Percentiles rank a stretch among this genome's conserved stretches.
Evolutionary conservation across 2,797 vertebrate genomes (phyloP).

Genomic region (Halcyon chelicuti): DNA sequence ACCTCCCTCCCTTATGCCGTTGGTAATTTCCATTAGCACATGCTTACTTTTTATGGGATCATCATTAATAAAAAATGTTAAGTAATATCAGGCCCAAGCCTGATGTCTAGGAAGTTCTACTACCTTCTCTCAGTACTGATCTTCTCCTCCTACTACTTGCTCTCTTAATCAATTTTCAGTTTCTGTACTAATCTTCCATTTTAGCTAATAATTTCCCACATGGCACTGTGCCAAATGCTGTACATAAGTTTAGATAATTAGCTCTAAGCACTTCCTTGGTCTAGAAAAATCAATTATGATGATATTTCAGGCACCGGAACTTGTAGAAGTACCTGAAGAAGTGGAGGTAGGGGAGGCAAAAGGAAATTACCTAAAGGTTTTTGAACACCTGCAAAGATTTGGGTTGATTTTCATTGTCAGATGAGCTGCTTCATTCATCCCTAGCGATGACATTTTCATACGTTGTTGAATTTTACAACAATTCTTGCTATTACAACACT

Average conservation of each 20-base stretch:
- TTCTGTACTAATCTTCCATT: constrained; percentile 3
- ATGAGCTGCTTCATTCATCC: constrained; percentile 40
- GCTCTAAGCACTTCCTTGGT: constrained; percentile 45
- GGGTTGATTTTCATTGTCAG: not conserved
- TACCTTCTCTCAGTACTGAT: not conserved
- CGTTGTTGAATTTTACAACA: constrained; percentile 58
- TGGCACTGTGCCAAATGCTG: constrained; percentile 3
- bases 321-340: constrained; percentile 21
- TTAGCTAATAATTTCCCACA: constrained; percentile 25
- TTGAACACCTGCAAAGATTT: constrained; percentile 13
- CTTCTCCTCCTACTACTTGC: not conserved
- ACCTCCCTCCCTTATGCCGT: constrained; percentile 25
- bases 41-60: not conserved
- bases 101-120: not conserved
- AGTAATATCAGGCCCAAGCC: not conserved
- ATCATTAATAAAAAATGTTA: constrained; percentile 16
- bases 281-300: constrained; percentile 45
- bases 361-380: not conserved
- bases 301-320: constrained; percentile 4
- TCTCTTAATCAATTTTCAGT: not conserved
- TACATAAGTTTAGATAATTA: constrained; percentile 37
- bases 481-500: not conserved
- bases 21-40: constrained; percentile 33
- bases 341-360: not conserved
- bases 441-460: constrained; percentile 53